phyloP scores from a whole-genome alignment of 2,888 invertebrate species.

The Tryphoninae sp. region DNA sequence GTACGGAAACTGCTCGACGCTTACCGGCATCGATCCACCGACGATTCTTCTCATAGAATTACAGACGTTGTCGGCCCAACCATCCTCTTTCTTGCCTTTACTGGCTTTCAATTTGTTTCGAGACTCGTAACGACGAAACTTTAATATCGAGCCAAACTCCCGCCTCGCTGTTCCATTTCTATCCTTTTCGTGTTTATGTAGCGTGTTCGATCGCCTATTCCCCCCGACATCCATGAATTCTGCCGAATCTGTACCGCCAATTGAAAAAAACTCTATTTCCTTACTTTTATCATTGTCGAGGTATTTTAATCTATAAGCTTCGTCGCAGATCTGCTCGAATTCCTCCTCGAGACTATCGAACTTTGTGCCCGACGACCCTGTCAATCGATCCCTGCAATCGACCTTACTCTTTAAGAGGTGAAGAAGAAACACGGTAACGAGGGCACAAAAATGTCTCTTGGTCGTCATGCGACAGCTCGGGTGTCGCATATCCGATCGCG shows the following conservation, averaged over 20 bases:
- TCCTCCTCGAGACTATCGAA: neutral
- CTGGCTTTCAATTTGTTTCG: too few relatives aligned
- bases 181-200: too few relatives aligned
- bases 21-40: conserved; percentile 25
- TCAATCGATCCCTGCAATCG: neutral
- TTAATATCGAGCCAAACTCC: too few relatives aligned
- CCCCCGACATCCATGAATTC: conserved; percentile 3
- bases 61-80: too few relatives aligned
- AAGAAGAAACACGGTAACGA: neutral
- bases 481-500: neutral
- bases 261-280: neutral
- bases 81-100: too few relatives aligned
- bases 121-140: too few relatives aligned
- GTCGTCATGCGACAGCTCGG: neutral
- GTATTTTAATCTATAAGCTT: conserved; percentile 8
- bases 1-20: conserved; percentile 52
- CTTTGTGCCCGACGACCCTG: neutral
- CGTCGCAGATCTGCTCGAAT: conserved; percentile 23
- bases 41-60: conserved; percentile 49
- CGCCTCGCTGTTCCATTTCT: too few relatives aligned
- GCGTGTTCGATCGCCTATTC: neutral
- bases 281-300: neutral
- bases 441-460: neutral
- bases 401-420: neutral
- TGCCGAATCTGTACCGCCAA: neutral